Evolutionary conservation across 2,113 vertebrate genomes (phyloP), one percentile per base, ranked within the genome.

Genomic region (Gavialis gangeticus): DNA sequence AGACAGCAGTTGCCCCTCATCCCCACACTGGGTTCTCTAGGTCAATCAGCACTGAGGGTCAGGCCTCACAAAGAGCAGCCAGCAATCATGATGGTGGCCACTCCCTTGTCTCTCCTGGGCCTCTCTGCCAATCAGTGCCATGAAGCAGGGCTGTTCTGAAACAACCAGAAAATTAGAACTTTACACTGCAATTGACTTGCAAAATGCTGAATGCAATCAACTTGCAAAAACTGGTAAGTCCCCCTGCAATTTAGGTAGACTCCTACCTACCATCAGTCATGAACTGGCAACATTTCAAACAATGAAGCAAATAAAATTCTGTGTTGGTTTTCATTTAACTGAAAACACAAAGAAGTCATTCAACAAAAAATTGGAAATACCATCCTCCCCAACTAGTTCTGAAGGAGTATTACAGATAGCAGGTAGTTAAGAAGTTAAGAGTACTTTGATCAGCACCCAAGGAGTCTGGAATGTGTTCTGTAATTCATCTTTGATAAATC

Each of bases 281-380:
- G 62, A 17, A 9, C 5, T 5, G 5, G 34, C 19, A 71, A 37
- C 24, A 71, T 69, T 95, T 90, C 0, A 0, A 75, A 77, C 10
- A 73, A 46, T 14, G 30, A 71, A 37, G 14, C 18, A 18, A 71
- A 24, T 2, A 63, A 67, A 59, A 57, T 2, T 85, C 12, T 13
- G 46, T 81, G 84, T 71, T 91, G 60, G 90, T 59, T 79, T 79
- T 79, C 34, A 60, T 59, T 54, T 56, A 4, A 58, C 83, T 21
- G 13, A 22, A 69, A 90, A 75, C 15, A 30, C 2, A 59, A 67
- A 15, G 66, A 84, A 62, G 73, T 0, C 79, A 73, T 76, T 84
- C 79, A 81, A 63, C 11, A 62, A 79, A 80, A 17, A 30, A 62
- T 71, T 24, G 24, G 64, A 93, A 91, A 80, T 1, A 60, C 46